Evolutionary conservation across 2,888 invertebrate genomes (phyloP).

Genomic region (Shargacucullia verbasci): DNA sequence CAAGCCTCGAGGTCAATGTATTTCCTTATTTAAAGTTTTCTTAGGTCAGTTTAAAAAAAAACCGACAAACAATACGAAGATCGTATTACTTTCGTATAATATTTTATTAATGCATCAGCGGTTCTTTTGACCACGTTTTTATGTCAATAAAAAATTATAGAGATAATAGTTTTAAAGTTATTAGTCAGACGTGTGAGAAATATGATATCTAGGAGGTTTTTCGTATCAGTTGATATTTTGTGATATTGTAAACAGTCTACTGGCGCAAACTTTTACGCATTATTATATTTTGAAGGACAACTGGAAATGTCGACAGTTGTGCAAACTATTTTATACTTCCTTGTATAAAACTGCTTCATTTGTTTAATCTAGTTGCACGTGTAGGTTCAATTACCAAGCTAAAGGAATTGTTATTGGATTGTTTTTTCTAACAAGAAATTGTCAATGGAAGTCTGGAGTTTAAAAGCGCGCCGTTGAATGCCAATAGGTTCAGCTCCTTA

Average conservation of each 20-base stretch:
- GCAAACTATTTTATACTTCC: conserved; percentile 26
- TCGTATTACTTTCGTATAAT: conserved; percentile 14
- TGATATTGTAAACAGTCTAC: conserved; percentile 4
- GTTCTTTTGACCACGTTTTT: conserved; percentile 14
- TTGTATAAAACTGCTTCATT: not conserved
- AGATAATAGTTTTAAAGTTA: conserved; percentile 6
- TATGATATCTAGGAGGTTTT: conserved; percentile 25
- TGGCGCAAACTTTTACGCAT: not conserved
- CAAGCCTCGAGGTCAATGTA: not conserved
- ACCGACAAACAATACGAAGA: not conserved
- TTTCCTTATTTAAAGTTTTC: not conserved
- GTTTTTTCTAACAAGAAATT: too few relatives aligned
- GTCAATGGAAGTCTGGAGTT: too few relatives aligned
- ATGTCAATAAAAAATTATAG: conserved; percentile 17
- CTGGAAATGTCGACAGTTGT: conserved; percentile 20
- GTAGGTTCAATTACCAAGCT: too few relatives aligned
- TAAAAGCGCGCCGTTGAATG: too few relatives aligned
- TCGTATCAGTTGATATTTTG: conserved; percentile 18
- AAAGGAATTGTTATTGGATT: too few relatives aligned
- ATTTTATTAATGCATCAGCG: conserved; percentile 17
- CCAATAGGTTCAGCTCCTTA: too few relatives aligned
- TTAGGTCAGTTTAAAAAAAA: not conserved
- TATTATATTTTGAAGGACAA: conserved; percentile 27
- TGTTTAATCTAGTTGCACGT: too few relatives aligned
- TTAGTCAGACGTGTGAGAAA: conserved; percentile 21